Evolutionary conservation across 2,797 vertebrate species (phyloP), one percentile per base, ranked within the genome.

Genomic region (Myotis daubentonii): DNA sequence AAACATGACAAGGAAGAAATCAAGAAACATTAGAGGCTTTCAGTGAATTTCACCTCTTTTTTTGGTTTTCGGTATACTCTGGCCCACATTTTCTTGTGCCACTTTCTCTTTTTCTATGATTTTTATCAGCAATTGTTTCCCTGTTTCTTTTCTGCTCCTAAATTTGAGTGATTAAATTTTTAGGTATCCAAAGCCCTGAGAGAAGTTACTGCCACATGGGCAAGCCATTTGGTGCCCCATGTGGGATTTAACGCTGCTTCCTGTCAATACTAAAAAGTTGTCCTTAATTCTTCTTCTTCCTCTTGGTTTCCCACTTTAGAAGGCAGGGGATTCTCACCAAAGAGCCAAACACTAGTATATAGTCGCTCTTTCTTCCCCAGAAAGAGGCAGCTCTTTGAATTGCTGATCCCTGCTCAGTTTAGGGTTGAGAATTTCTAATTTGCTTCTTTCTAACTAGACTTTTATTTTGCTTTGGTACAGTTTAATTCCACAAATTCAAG

Each of bases 21-120:
- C 47, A 55, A 87, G 94, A 96, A 94, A 70, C 15, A 28, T 7
- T 49, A 86, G 33, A 13, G 16, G 49, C 92, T 91, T 82, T 90
- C 74, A 23, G 28, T 33, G 47, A 36, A 12, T 49, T 28, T 47
- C 20, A 89, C 16, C 68, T 49, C 33, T 5, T 30, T 81, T 13
- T 90, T 78, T 49, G 36, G 30, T 84, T 93, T 76, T 51, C 33
- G n/a, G 25, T 38, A 62, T 36, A 49, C 47, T 66, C 38, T 36
- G 16, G 36, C 55, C 49, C 19, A 16, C n/a, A 62, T 68, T 88
- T 93, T 83, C 47, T 41, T 72, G 15, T 44, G 75, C 93, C 70
- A 74, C 33, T 87, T 97, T 93, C 19, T 36, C 47, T 82, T 83
- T 83, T 28, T 38, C 74, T 53, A 1, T 51, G 79, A 76, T 75